Evolutionary conservation across 1,140 invertebrate genomes (phyloP), one percentile per base, ranked within the genome.

Genomic region (Drosophila tristis): DNA sequence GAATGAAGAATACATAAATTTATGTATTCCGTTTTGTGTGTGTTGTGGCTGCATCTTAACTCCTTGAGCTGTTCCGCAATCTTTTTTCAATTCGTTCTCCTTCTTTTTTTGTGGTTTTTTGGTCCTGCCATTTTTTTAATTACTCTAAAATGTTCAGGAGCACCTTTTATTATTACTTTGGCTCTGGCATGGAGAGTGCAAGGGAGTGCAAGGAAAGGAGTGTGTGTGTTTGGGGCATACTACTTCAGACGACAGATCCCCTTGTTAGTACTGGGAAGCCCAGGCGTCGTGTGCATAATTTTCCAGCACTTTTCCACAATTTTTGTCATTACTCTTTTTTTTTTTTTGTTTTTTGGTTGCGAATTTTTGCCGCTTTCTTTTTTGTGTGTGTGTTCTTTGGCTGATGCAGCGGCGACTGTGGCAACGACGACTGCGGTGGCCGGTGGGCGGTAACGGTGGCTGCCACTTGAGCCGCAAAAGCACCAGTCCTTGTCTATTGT

Each of bases 401-500:
- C 35, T 47, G 39, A 39, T 53, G 49, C 57, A 53, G 23, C 65
- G 44, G 62, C 57, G 48, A 67, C 76, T 51, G 64, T 64, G 45
- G 60, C 60, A 67, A 60, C 74, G 56, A 47, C 58, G 9, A 39
- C 35, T 11, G 35, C 35, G 35, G 31, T 9, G 31, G 31, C 11
- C 31, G 31, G 31, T 31, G 31, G 31, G 44, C 50, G 47, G 39
- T 35, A 39, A 56, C 74, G 65, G 77, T 50, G 81, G 84, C 71
- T 89, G 84, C 79, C 84, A 87, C 84, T 87, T 87, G 84, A 87
- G 82, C 84, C 76, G 79, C 84, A 82, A 74, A 11, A 76, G 71
- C 85, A 89, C 79, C 60, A 90, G 84, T 89, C 79, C 84, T 89
- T 84, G 72, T 89, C 84, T 80, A 90, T 90, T 89, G 84, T 89